These are phyloP conservation scores for Synergus laeviventris DNA, from an alignment of 2,888 invertebrate species.

Conservation along the genomic window DNA sequence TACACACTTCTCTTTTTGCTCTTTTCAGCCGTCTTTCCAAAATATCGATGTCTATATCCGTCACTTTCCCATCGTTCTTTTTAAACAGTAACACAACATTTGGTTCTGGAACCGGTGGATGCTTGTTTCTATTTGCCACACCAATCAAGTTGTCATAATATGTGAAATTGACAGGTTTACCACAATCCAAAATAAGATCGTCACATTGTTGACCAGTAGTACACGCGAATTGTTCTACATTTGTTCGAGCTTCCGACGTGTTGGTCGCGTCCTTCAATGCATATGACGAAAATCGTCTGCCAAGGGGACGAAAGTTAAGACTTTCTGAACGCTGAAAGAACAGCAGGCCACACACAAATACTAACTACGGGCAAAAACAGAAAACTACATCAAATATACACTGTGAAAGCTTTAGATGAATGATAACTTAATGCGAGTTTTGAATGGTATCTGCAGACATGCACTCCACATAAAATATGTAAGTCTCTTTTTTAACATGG, in stretches of 20 bases:
- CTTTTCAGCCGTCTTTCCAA: conserved; percentile 86
- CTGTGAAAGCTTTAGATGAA: conserved; percentile 14
- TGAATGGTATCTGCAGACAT: neutral
- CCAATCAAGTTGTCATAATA: conserved; percentile 93
- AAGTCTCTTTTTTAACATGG: too few species aligned
- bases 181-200: conserved; percentile 87
- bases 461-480: neutral
- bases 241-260: conserved; percentile 57
- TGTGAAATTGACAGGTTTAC: conserved; percentile 91
- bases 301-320: conserved; percentile 73
- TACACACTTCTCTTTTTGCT: conserved; percentile 83
- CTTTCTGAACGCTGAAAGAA: conserved; percentile 73
- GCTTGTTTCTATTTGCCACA: conserved; percentile 88
- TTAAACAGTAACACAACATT: conserved; percentile 86
- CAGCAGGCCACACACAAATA: conserved; percentile 74
- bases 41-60: conserved; percentile 85
- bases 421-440: neutral
- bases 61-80: conserved; percentile 80
- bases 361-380: conserved; percentile 75
- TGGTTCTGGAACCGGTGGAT: conserved; percentile 91
- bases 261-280: conserved; percentile 69
- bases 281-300: conserved; percentile 73
- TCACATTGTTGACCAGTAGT: conserved; percentile 73
- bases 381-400: conserved; percentile 65
- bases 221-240: conserved; percentile 61